Base-by-base conservation (phyloP, 2,797 vertebrate genomes). In the Neostethus bicornis region DNA sequence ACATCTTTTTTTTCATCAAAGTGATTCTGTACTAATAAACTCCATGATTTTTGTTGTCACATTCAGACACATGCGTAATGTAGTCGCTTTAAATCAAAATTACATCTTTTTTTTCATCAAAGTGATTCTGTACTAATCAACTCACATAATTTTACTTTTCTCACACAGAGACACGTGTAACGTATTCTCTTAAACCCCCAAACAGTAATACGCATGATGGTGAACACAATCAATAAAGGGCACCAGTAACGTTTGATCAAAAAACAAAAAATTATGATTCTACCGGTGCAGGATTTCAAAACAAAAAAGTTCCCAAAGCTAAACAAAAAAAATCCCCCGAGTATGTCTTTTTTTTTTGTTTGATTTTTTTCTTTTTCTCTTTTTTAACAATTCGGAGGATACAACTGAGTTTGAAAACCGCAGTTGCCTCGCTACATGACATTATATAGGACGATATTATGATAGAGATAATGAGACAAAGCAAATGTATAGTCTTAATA, bases 351-450 rank as follows among this genome's bases (percentile, higher is more conserved):
- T 66, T 84, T n/a, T n/a, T n/a, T n/a, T n/a, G n/a, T n/a, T n/a
- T n/a, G n/a, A n/a, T n/a, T n/a, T n/a, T n/a, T n/a, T n/a, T n/a
- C n/a, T n/a, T n/a, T n/a, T n/a, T n/a, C n/a, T n/a, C n/a, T n/a
- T n/a, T n/a, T 82, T 66, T 86, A 84, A 86, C 82, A 77, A 76
- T 75, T 80, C 59, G 50, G 68, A 87, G 77, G 42, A 77, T 80
- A 87, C 83, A 85, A 81, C 75, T 83, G 80, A 85, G 87, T 87
- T 83, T 82, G 83, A 81, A 66, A 86, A 87, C 85, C 87, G 84
- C 83, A 67, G 83, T 77, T 74, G 74, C 77, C 77, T 85, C 85
- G 86, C 85, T 90, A 85, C 84, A 87, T 84, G 73, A 59, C 66
- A 70, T 73, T 70, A 85, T 62, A 75, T 59, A 58, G 77, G 43